Percentiles rank a stretch among this genome's conserved stretches.
phyloP scores from a whole-genome alignment of 2,113 vertebrate species.

The Rhinoptilus africanus region DNA sequence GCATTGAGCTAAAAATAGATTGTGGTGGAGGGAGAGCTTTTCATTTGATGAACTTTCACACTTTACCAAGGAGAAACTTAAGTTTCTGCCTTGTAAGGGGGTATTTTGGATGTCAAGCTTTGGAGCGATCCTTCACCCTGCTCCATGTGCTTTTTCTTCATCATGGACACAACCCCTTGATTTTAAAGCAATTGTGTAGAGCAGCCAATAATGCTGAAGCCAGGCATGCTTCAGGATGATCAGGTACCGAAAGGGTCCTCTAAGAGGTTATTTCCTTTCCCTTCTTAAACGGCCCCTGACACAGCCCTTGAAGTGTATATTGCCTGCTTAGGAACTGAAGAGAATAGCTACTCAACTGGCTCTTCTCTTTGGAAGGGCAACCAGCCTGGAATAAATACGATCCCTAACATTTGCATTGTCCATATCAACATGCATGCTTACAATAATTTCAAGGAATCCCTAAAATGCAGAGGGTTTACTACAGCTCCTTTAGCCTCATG shows the following conservation, averaged over 20 bases:
- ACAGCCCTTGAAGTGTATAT: background rate
- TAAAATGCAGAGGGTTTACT: background rate
- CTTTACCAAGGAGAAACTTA: background rate
- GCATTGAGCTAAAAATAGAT: conserved; percentile 44
- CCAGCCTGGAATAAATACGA: background rate
- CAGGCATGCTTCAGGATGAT: background rate
- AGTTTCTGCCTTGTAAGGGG: background rate
- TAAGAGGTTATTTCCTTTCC: background rate
- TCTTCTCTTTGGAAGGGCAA: background rate
- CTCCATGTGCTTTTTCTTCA: background rate
- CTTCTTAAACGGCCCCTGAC: background rate
- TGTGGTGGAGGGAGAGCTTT: conserved; percentile 16
- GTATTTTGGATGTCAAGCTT: background rate
- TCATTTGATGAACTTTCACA: conserved; percentile 18
- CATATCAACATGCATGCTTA: background rate
- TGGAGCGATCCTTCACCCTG: background rate
- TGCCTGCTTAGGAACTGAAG: background rate
- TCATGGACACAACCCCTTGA: background rate
- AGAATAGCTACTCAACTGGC: background rate
- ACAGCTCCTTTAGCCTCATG: background rate
- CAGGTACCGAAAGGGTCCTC: background rate
- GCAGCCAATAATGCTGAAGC: background rate
- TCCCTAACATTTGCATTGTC: background rate
- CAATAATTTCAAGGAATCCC: background rate
- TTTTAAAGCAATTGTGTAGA: background rate